Evolutionary conservation across 2,113 vertebrate genomes (phyloP), one percentile per base, ranked within the genome.

Genomic region (Ammodytes dubius): DNA sequence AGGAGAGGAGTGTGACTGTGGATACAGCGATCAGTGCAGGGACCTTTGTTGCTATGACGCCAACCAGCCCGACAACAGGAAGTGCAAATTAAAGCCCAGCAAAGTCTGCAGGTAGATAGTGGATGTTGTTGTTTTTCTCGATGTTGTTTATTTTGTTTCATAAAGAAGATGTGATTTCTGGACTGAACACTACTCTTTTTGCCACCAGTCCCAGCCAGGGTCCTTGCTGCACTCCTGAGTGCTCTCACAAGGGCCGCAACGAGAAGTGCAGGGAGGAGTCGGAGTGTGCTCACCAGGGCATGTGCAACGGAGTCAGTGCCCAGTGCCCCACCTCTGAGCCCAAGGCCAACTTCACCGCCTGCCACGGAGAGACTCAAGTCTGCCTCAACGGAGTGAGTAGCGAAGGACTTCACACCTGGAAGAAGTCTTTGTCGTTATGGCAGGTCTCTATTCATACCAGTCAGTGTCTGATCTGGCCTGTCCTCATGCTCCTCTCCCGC

Each of bases 1-100:
- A 42, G 98, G 98, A 17, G 98, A 99, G 81, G 93, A 99, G 86
- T 99, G 98, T 70, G 98, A 99, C 73, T 99, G 98, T 71, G 98
- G 98, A 35, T 99, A 99, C 91, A 98, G 95, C n/a, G 98, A 99
- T 85, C 98, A 99, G 83, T 99, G 98, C 91, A 97, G 94, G 81
- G 98, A 99, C 57, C 94, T 95, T 1, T 99, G 98, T 89, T 99
- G 98, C 92, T 98, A 96, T 0, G 96, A 99, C 15, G 98, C 98
- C 67, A 98, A 99, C 92, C 96, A 99, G 78, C 53, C 95, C 0
- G 98, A 98, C 84, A 97, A 97, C 84, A 96, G 91, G 88, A 99
- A 99, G 80, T 99, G 98, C 95, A 99, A 96, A 78, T 93, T 99
- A 83, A 97, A 82, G 83, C 96, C 96, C 8, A 93, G 93, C 47